Evolutionary conservation across 2,888 invertebrate species (phyloP), one percentile per base, ranked within the genome.

Genomic region (Bembecia ichneumoniformis): DNA sequence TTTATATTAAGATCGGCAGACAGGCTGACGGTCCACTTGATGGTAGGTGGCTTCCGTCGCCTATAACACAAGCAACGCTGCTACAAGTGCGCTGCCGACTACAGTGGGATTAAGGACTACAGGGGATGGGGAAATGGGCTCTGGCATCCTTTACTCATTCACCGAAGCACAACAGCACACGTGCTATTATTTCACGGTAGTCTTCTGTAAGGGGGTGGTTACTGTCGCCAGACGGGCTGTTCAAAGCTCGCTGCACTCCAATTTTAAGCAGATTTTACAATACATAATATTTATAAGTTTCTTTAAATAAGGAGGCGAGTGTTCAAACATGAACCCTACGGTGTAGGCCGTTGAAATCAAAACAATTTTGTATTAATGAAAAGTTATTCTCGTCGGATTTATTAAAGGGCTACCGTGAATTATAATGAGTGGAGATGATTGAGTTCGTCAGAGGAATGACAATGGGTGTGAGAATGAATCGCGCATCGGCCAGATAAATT

Each of bases 241-340:
- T 51, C 50, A 43, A 49, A 68, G 74, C 63, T 77, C 72, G 70
- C 62, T 69, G 74, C 70, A 58, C 70, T 68, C 70, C 67, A 74
- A 75, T 77, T 74, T 70, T 64, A 72, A 68, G 61, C 62, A 59
- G 63, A 66, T 66, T 68, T 62, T 66, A 73, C 68, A 28, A 73
- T 68, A 66, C 17, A 44, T 44, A 7, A 40, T 14, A 40, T 40
- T 14, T 40, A 40, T 3, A 40, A 1, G n/a, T 10, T 9, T 28
- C 28, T 28, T 28, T 28, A 28, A 28, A 11, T 40, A 40, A 40
- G 11, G 14, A 14, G 3, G 5, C 14, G 0, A n/a, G 5, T 13
- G 14, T 13, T 2, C 40, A 3, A 40, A 40, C n/a, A 40, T 40
- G 40, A 40, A 13, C 7, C 4, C 7, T 40, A 40, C n/a, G n/a